Base-by-base conservation (phyloP, 2,888 invertebrate genomes). In the Lepidonotus clava region DNA sequence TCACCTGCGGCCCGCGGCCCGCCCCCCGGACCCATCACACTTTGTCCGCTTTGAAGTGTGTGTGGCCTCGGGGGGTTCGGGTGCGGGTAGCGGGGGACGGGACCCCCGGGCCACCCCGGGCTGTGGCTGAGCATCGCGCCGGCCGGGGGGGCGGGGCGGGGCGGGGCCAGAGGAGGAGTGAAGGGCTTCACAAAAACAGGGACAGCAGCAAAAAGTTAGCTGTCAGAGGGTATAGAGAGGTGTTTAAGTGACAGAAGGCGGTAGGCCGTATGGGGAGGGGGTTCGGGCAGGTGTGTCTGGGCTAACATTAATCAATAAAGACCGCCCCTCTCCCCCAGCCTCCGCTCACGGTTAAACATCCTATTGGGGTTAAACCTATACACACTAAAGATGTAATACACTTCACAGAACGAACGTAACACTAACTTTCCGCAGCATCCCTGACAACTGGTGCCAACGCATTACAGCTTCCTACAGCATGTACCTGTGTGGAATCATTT, bases 1-100 rank as follows among this genome's bases (percentile, higher is more conserved):
- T 6, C 53, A 53, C 53, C 53, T 24, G 21, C 18, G 53, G 53
- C 53, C 53, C 53, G 21, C 18, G 53, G 53, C 53, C 53, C 53
- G 53, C 53, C 53, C n/a, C n/a, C n/a, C n/a, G n/a, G n/a, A 53
- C 53, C 53, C n/a, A 53, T 53, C 53, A 53, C 53, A 53, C 53
- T 53, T 53, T n/a, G 18, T n/a, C 21, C 21, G 18, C 53, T 53
- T 53, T 53, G 53, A 53, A 53, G 53, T 53, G 53, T 5, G 53
- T 2, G 11, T 18, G 53, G 18, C 53, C 53, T 24, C 53, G n/a
- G 53, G 4, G n/a, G n/a, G n/a, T n/a, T n/a, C n/a, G n/a, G n/a
- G n/a, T n/a, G n/a, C n/a, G n/a, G n/a, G n/a, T n/a, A n/a, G n/a
- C n/a, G n/a, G n/a, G n/a, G 53, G 53, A n/a, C 21, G 46, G 53